Evolutionary conservation across 2,888 invertebrate genomes (phyloP), one percentile per base, ranked within the genome.

Genomic region (Podotricha telesiphe): DNA sequence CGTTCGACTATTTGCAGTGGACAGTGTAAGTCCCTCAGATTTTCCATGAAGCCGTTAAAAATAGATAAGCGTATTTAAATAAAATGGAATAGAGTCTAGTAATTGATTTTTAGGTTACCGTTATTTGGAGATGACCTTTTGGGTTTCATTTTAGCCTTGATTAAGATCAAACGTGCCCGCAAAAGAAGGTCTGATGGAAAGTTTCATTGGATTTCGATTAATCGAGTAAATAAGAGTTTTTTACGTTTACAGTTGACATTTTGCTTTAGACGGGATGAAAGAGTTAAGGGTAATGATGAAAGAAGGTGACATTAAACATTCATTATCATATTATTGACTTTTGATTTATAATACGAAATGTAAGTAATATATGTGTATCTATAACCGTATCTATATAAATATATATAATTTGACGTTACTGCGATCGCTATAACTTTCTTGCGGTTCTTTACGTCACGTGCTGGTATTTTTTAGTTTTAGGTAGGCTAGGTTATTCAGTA

Each of bases 101-200:
- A 37, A 55, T 37, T 17, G 55, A 55, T 34, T 37, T 55, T 55
- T 55, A 55, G 55, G 55, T 37, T 37, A 37, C 4, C 55, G 55
- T 55, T 34, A 79, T 84, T 74, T 78, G 78, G 76, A 72, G 76
- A 75, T 76, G 81, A 79, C 80, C 80, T 82, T 81, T 78, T 74
- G 67, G n/a, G 78, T 78, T 80, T 59, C n/a, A 79, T 81, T 82
- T 79, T 72, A 72, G 69, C 76, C 76, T 72, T 73, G 79, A 78
- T 80, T 81, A 79, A 78, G 80, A 81, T 80, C 82, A 83, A 76
- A 75, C 80, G 78, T 74, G 75, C 47, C 58, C 48, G 55, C 37
- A 58, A 55, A 34, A 69, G 48, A 68, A 73, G 78, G 77, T 70
- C 71, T 73, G 76, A 73, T 78, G 85, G 83, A 85, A 86, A 86